phyloP scores from a whole-genome alignment of 2,113 vertebrate genomes.

The Patagioenas fasciata region DNA sequence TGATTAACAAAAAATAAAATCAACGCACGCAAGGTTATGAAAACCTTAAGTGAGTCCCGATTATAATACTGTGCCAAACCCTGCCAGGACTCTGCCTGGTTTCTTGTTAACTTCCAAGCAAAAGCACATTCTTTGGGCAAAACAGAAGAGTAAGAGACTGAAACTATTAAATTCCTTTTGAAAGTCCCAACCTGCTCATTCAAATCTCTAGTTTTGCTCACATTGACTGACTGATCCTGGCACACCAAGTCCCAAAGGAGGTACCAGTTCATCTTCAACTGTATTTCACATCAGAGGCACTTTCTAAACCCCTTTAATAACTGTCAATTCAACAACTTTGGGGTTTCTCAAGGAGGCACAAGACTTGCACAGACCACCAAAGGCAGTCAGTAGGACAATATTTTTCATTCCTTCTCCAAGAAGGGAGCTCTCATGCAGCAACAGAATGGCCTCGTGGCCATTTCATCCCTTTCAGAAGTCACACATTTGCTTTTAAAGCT shows the following conservation, averaged over 20 bases:
- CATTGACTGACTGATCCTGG: background rate
- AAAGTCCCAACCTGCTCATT: background rate
- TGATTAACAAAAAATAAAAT: background rate
- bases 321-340: background rate
- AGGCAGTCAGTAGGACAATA: background rate
- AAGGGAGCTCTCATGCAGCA: background rate
- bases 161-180: background rate
- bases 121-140: background rate
- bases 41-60: background rate
- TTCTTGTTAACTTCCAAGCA: background rate
- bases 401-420: background rate
- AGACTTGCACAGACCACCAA: background rate
- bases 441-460: no score
- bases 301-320: background rate
- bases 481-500: background rate
- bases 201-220: background rate
- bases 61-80: background rate
- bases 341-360: background rate
- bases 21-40: no score
- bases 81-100: background rate
- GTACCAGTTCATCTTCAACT: background rate
- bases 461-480: background rate
- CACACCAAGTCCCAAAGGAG: background rate
- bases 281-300: background rate
- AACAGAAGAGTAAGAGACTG: background rate